Percentiles rank a stretch among this genome's conserved stretches.
These are phyloP conservation scores for Delphinapterus leucas DNA, from an alignment of 2,113 vertebrate genomes.

Conservation along the genomic window DNA sequence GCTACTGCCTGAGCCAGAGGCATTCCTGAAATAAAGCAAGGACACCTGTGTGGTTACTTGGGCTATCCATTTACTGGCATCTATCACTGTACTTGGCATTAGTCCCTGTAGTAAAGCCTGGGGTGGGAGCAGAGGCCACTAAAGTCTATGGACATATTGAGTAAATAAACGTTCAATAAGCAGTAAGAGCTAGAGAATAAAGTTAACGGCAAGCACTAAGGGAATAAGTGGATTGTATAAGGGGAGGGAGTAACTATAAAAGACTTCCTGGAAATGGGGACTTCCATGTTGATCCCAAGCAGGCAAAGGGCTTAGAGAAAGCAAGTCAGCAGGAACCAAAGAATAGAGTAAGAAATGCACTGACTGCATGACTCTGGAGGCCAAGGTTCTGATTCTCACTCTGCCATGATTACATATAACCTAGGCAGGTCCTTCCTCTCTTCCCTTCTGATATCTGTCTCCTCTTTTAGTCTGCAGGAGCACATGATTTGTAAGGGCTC, in stretches of 20 bases:
- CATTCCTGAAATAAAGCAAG: conserved; percentile 89
- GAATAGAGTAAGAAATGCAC: neutral
- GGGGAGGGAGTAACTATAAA: neutral
- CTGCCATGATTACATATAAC: neutral
- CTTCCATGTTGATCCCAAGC: neutral
- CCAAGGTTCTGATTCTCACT: neutral
- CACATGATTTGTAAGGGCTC: neutral
- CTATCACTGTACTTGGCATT: neutral
- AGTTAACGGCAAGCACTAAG: conserved; percentile 3
- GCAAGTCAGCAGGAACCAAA: conserved; percentile 21
- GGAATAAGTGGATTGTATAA: neutral
- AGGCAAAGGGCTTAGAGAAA: neutral
- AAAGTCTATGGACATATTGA: neutral
- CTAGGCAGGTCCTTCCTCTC: neutral
- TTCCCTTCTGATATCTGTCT: conserved; percentile 5
- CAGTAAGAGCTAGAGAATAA: conserved; percentile 4
- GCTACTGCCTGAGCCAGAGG: conserved; percentile 98
- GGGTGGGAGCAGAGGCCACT: neutral
- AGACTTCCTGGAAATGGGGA: neutral
- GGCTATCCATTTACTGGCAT: neutral
- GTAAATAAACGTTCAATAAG: conserved; percentile 26
- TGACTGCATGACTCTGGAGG: neutral
- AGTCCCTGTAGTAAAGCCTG: neutral
- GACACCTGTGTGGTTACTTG: conserved; percentile 39
- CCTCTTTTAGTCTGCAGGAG: neutral